Evolutionary conservation across 2,888 invertebrate genomes (phyloP), one percentile per base, ranked within the genome.

Genomic region (Cryptocheilus praepositus): DNA sequence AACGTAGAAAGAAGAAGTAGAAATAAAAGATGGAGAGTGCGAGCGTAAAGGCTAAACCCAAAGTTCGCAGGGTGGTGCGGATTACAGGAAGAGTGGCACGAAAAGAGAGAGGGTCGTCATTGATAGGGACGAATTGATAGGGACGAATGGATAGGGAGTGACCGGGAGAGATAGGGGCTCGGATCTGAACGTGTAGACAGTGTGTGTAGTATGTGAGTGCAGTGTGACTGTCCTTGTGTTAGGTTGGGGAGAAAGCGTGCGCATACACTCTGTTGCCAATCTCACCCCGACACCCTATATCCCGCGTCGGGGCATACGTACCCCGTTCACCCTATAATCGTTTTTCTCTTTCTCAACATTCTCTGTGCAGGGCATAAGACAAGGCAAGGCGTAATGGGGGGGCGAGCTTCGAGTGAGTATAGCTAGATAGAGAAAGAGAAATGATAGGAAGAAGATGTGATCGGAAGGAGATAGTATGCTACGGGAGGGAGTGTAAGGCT

Each of bases 301-400:
- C 75, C 78, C 71, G 73, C 73, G 73, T 69, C 76, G 73, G 77
- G 73, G 71, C 79, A 78, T 74, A 74, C 76, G 81, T 79, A 81
- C 77, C 80, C 80, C 79, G 76, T 81, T 77, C 83, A 70, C 68
- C 74, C 77, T 80, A 78, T 83, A 79, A 83, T 84, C 81, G 73
- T 83, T 76, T 76, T 77, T 82, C 80, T 82, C 77, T 67, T 74
- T 82, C 74, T 67, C 57, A 71, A 71, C 54, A 52, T 68, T 62
- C 67, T 64, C 64, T 64, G 67, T 56, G 64, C 44, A 53, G 61
- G 56, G 46, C 3, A 22, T 49, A 36, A 56, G 54, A 19, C 51
- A 19, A 25, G 51, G 44, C 36, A 46, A 49, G 19, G n/a, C 61
- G 25, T 51, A 53, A n/a, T 36, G 62, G 18, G 4, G n/a, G 43